phyloP scores from a whole-genome alignment of 2,113 vertebrate species.

The Grammomys surdaster region DNA sequence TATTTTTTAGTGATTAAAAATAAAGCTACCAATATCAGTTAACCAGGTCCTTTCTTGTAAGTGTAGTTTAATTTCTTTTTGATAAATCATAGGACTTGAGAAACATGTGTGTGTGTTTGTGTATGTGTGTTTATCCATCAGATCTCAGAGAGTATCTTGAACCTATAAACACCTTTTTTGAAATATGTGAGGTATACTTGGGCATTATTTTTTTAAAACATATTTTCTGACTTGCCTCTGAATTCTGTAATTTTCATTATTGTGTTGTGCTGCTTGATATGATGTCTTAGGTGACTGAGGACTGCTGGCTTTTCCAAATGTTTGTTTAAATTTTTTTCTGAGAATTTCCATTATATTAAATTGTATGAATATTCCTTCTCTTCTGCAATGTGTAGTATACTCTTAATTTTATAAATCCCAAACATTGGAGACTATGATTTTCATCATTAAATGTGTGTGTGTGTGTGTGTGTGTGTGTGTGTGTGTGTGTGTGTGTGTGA shows the following conservation, averaged over 20 bases:
- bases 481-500: too few relatives aligned
- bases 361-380: not conserved
- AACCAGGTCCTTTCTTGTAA: not conserved
- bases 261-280: not conserved
- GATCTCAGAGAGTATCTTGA: not conserved
- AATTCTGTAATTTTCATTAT: not conserved
- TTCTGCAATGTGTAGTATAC: not conserved
- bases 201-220: not conserved
- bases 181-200: not conserved
- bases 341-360: not conserved
- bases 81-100: not conserved
- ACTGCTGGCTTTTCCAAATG: not conserved
- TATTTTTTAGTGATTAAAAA: not conserved
- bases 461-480: too few relatives aligned
- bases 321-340: not conserved
- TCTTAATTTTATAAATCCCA: not conserved
- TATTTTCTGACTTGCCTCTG: not conserved
- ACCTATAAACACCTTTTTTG: not conserved
- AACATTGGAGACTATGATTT: not conserved
- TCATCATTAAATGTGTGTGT: not conserved
- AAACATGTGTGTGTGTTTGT: not conserved
- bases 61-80: constrained; percentile 20
- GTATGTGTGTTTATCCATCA: not conserved
- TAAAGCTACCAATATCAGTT: not conserved
- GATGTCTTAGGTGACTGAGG: not conserved